Base-by-base conservation (phyloP, 2,888 invertebrate species). In the Euphydryas editha region DNA sequence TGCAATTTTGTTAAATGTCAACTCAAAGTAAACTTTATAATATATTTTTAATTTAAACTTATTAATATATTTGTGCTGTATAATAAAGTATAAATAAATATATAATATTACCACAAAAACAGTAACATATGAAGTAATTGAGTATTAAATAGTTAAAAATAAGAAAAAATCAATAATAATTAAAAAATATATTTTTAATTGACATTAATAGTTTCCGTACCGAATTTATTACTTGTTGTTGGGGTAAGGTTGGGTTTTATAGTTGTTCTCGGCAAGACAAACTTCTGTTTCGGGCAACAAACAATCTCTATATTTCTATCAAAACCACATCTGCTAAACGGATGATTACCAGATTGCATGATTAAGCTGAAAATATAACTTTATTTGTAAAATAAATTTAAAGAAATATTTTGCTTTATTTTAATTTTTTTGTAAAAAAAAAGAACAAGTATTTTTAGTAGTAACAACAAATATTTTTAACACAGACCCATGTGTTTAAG, bases 291-390 rank as follows among this genome's bases (percentile, higher is more conserved):
- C 24, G 71, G 72, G 49, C 72, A 73, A 36, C 73, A 70, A 6
- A 70, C 67, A 20, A 71, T 68, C 60, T 69, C 72, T 10, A 37
- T 18, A 36, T 18, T 18, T 18, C 56, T 42, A 13, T 21, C 24
- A 39, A 70, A 71, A 15, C 69, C 70, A 62, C 69, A 73, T 62
- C 69, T 72, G 17, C 21, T 59, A 51, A 57, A 72, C n/a, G 65
- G 64, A 67, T 72, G 71, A 18, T 24, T 47, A 20, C 62, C 62
- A 17, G 7, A 15, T 20, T 39, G 15, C 54, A 47, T 20, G 8
- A 72, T 68, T 18, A 18, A 36, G 11, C 72, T 72, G 60, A 54
- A 54, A 36, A 36, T 11, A 17, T 30, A 54, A 10, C 4, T 0
- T 39, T 15, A 8, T 11, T 1, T 15, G 39, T 7, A 15, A 39